Evolutionary conservation across 2,797 vertebrate species (phyloP).

Genomic region (Urocyon cinereoargenteus): DNA sequence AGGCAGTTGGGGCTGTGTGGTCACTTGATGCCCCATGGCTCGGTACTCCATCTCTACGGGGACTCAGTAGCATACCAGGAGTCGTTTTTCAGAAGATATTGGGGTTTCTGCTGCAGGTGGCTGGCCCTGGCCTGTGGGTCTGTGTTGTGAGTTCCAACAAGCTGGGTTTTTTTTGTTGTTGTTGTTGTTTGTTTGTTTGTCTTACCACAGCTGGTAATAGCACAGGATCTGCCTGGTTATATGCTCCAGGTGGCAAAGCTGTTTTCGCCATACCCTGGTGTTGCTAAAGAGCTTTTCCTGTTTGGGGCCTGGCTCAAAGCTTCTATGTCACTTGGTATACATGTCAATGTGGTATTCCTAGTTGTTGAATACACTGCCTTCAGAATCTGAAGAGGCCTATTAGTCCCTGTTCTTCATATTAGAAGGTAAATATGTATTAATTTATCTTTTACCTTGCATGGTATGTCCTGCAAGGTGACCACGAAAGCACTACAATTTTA

Average conservation of each 20-base stretch:
- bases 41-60: not conserved
- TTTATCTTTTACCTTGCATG: not conserved
- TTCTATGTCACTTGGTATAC: not conserved
- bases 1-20: not conserved
- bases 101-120: not conserved
- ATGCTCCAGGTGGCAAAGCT: not conserved
- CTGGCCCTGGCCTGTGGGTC: not conserved
- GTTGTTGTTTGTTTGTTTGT: too few species aligned
- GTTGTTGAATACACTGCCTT: not conserved
- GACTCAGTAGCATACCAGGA: accelerated
- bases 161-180: not conserved
- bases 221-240: not conserved
- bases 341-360: not conserved
- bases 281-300: not conserved
- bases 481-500: not conserved
- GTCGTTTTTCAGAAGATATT: not conserved
- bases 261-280: not conserved
- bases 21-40: not conserved
- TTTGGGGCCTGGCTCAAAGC: not conserved
- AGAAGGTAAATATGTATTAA: not conserved
- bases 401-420: not conserved
- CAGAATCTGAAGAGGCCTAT: not conserved
- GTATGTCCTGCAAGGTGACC: not conserved
- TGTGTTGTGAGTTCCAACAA: not conserved
- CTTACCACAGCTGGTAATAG: not conserved